Conservation (phyloP, 2,888 invertebrate genomes). For the Anticlea derivata region DNA sequence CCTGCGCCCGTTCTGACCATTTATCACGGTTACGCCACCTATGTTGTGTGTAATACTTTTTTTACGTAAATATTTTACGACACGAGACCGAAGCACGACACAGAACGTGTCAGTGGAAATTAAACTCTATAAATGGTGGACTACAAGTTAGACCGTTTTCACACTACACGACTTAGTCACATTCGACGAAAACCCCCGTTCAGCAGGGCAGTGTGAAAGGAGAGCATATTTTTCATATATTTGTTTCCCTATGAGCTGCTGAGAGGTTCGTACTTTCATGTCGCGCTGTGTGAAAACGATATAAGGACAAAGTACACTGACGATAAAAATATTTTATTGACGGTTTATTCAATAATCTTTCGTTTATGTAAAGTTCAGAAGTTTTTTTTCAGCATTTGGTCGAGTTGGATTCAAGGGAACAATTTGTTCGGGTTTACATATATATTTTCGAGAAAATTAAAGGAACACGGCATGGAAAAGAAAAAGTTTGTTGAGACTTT, state of each 20-base stretch:
- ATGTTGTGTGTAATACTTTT: slow-evolving; percentile 37
- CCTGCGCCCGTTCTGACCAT: slow-evolving; percentile 35
- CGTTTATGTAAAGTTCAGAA: background rate
- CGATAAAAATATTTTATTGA: slow-evolving; percentile 29
- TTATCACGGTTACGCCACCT: slow-evolving; percentile 41
- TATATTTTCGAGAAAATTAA: slow-evolving; percentile 2
- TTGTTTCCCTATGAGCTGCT: no score
- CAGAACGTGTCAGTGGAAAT: slow-evolving; percentile 40
- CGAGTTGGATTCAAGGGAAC: background rate
- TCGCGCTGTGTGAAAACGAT: no score
- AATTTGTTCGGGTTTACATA: background rate
- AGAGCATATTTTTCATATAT: no score
- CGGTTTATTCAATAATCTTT: slow-evolving; percentile 15
- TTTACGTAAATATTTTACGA: slow-evolving; percentile 39
- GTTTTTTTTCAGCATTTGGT: slow-evolving; percentile 1
- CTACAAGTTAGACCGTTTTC: no score
- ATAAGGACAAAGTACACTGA: slow-evolving; percentile 21
- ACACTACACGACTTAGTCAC: no score
- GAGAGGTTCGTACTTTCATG: no score
- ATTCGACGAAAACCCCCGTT: no score
- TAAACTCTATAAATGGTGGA: slow-evolving; percentile 40
- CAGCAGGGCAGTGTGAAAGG: no score
- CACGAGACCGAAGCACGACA: slow-evolving; percentile 33
- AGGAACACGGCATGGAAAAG: background rate
- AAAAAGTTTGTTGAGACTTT: background rate